Conservation (phyloP, 2,113 vertebrate genomes). For the Caranx ignobilis region DNA sequence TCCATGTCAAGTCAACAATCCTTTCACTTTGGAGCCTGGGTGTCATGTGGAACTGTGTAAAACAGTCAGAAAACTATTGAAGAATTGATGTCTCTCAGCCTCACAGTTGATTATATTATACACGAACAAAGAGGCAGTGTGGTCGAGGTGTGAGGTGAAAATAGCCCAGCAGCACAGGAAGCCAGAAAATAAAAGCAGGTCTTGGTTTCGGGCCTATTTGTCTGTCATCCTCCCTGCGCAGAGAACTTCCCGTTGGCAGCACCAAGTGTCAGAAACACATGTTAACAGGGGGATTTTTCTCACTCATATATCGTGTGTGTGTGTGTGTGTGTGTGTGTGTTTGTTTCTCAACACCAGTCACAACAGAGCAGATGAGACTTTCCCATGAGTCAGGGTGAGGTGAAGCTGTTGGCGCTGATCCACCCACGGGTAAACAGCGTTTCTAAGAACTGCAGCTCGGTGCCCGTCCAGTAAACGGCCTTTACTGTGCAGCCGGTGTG, state of each 20-base stretch:
- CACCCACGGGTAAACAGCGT: not conserved
- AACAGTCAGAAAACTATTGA: not conserved
- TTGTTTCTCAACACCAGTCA: not conserved
- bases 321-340: not conserved
- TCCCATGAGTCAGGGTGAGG: constrained; percentile 59
- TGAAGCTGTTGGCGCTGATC: not conserved
- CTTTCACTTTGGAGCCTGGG: not conserved
- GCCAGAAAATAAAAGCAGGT: constrained; percentile 44
- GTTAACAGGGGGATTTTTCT: constrained; percentile 41
- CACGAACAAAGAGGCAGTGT: not conserved
- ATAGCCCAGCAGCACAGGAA: constrained; percentile 55
- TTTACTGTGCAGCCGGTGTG: constrained; percentile 3
- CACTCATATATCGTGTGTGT: constrained; percentile 9
- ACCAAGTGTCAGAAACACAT: constrained; percentile 27
- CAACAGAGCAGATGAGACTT: constrained; percentile 54
- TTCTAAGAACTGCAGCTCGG: constrained; percentile 47
- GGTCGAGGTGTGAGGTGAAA: constrained; percentile 35
- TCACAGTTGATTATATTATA: not conserved
- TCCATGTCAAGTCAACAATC: not conserved
- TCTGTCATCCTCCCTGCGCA: constrained; percentile 4
- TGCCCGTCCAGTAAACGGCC: not conserved
- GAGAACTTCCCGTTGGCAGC: constrained; percentile 18
- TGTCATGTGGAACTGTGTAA: not conserved
- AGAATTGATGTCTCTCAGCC: not conserved
- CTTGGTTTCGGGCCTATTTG: constrained; percentile 28